phyloP scores from a whole-genome alignment of 37 sponge, comb jelly and placozoan species.

The Cliona cf. orientalis region DNA sequence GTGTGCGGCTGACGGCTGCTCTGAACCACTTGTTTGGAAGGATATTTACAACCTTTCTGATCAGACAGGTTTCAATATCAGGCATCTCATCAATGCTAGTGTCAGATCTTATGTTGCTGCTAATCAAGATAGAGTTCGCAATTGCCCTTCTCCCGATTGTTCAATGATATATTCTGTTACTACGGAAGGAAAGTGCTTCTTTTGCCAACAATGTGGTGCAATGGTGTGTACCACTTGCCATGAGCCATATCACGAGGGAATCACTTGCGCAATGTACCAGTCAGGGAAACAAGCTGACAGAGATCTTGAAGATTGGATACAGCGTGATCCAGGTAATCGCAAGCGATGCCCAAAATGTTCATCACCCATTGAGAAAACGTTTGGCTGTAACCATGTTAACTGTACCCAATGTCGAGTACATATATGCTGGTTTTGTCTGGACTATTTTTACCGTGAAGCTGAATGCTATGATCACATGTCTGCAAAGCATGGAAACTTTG shows the following conservation, averaged over 20 bases:
- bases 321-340: slow-evolving; percentile 29
- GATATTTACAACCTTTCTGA: slow-evolving; percentile 51
- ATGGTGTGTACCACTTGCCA: slow-evolving; percentile 49
- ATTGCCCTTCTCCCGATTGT: slow-evolving; percentile 69
- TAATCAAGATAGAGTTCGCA: slow-evolving; percentile 18
- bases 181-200: slow-evolving; percentile 29
- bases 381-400: slow-evolving; percentile 42
- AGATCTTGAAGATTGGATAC: slow-evolving; percentile 47
- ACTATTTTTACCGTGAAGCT: slow-evolving; percentile 16
- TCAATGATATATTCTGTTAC: slow-evolving; percentile 40
- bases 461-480: slow-evolving; percentile 63
- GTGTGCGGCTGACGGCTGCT: slow-evolving; percentile 66
- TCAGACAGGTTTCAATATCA: slow-evolving; percentile 12
- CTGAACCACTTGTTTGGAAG: slow-evolving; percentile 46
- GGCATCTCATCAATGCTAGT: slow-evolving; percentile 9
- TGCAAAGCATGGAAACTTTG: slow-evolving; percentile 18
- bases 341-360: slow-evolving; percentile 65
- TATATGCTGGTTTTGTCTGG: slow-evolving; percentile 66
- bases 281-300: slow-evolving; percentile 18
- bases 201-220: slow-evolving; percentile 46
- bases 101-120: slow-evolving; percentile 21
- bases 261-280: slow-evolving; percentile 61
- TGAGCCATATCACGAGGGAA: slow-evolving; percentile 55
- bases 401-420: slow-evolving; percentile 41
- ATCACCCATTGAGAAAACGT: slow-evolving; percentile 60